Percentiles rank a stretch among this genome's conserved stretches.
Conservation (phyloP, 1,140 invertebrate genomes). For the Zaprionus ghesquierei region DNA sequence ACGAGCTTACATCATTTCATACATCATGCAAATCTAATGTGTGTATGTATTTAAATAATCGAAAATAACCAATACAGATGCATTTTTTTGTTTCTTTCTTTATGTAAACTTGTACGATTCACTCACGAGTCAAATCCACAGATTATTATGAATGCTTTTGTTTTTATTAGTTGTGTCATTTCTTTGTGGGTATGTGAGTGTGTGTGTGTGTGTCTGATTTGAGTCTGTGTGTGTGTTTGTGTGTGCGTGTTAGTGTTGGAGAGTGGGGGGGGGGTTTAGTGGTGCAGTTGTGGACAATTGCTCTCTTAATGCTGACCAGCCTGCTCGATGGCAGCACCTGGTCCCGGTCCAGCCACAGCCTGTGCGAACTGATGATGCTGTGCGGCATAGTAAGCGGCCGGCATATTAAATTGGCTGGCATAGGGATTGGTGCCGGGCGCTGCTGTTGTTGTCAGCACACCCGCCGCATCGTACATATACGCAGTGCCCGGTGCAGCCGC, state of each 20-base stretch:
- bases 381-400: slow-evolving; percentile 65
- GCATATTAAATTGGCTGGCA: slow-evolving; percentile 76
- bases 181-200: neutral
- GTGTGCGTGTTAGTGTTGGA: neutral
- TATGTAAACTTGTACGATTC: slow-evolving; percentile 10
- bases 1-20: slow-evolving; percentile 19
- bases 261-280: neutral
- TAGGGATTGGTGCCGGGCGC: slow-evolving; percentile 75
- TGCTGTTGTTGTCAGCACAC: slow-evolving; percentile 66
- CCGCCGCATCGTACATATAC: slow-evolving; percentile 77
- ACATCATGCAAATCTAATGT: slow-evolving; percentile 9
- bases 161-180: neutral
- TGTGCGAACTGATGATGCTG: slow-evolving; percentile 73
- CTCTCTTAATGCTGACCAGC: slow-evolving; percentile 58
- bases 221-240: slow-evolving; percentile 11
- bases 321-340: slow-evolving; percentile 66
- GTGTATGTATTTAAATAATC: neutral
- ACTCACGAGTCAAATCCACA: slow-evolving; percentile 2
- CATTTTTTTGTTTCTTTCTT: neutral
- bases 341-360: slow-evolving; percentile 64
- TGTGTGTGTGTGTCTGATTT: neutral
- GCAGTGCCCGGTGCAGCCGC: slow-evolving; percentile 52
- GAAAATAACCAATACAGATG: neutral
- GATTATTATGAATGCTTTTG: neutral
- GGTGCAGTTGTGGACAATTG: slow-evolving; percentile 24